Evolutionary conservation across 2,888 invertebrate species (phyloP), one percentile per base, ranked within the genome.

Genomic region (Aspidapion aeneum): DNA sequence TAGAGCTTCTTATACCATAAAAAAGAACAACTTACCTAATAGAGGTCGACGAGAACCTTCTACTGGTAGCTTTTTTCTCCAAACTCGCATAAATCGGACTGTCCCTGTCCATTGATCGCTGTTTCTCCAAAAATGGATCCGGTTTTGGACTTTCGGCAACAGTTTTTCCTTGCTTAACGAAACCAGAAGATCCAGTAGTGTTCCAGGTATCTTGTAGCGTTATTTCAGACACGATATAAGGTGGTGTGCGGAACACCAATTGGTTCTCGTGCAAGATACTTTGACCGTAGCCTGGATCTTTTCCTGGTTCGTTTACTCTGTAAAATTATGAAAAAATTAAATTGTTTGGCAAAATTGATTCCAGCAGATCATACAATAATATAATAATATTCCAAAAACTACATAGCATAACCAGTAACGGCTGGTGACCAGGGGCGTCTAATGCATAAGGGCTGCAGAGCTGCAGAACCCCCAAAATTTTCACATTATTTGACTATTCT

Each of bases 281-380:
- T 80, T 98, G 96, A 0, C 96, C 97, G 76, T 94, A 98, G 0
- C 96, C 96, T 71, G 89, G 93, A 76, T 95, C 95, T 71, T 90
- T 90, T 1, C 89, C 88, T 19, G 86, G 83, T 57, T 90, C 90
- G 73, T 93, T 90, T 35, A 90, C 86, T 72, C 89, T 88, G 64
- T 9, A 78, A 76, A 69, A 66, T 60, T 54, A 35, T 19, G 19
- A 63, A 61, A 54, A 54, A 63, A 12, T 20, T 7, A 58, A 58
- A 17, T 52, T 58, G 51, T 20, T 19, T 21, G 18, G 55, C 35
- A 19, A 63, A 18, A n/a, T 56, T 1, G 18, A 57, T 51, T 52
- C 2, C 18, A 19, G 18, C 12, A 19, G 7, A 20, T 21, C 16
- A 1, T 5, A 57, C 7, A 48, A 21, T 18, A 35, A 1, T 12